Conservation (phyloP, 64 coral and sea anemone genomes). For the Porites lutea region DNA sequence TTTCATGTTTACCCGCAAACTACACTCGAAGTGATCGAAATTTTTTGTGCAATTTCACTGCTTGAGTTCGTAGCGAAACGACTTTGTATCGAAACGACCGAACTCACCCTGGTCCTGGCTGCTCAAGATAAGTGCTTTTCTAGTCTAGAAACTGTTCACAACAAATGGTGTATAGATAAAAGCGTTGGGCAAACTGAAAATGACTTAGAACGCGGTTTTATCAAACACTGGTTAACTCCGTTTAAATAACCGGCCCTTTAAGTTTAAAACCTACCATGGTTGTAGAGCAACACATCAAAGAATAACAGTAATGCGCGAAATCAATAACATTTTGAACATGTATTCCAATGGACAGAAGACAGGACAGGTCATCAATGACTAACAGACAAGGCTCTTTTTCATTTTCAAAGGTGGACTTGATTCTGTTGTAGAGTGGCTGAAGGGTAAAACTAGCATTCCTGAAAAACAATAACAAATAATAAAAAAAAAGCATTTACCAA, state of each 20-base stretch:
- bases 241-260: background rate
- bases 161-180: too few species aligned
- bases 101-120: too few species aligned
- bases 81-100: too few species aligned
- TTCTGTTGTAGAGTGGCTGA: conserved; percentile 52
- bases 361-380: conserved; percentile 64
- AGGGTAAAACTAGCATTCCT: conserved; percentile 56
- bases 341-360: conserved; percentile 59
- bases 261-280: background rate
- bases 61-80: too few species aligned
- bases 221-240: too few species aligned
- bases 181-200: too few species aligned
- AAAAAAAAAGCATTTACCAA: background rate
- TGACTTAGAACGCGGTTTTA: too few species aligned
- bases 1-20: too few species aligned
- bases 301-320: conserved; percentile 54
- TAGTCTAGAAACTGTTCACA: too few species aligned
- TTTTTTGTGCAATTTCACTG: too few species aligned
- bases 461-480: background rate
- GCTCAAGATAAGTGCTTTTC: too few species aligned
- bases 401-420: background rate
- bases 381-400: conserved; percentile 52
- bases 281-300: conserved; percentile 62
- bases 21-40: too few species aligned
- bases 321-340: conserved; percentile 40